phyloP scores from a whole-genome alignment of 2,888 invertebrate genomes.

The Allolobophora icterica region DNA sequence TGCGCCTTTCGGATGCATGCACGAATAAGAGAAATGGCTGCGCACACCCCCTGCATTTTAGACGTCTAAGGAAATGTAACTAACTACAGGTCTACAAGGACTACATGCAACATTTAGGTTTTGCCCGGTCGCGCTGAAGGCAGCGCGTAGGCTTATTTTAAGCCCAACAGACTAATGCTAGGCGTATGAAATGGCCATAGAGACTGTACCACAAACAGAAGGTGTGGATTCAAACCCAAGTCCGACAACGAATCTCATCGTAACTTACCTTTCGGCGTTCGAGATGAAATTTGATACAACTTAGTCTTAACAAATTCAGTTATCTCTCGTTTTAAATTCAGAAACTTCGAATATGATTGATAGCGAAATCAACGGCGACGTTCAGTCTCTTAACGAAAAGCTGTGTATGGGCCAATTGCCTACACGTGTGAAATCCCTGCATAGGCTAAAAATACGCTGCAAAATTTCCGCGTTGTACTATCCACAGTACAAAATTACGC shows the following conservation, averaged over 20 bases:
- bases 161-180: neutral
- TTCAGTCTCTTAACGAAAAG: neutral
- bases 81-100: too few species aligned
- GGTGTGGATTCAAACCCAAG: neutral
- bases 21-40: too few species aligned
- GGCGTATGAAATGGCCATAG: neutral
- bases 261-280: neutral
- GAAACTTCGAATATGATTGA: neutral
- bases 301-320: neutral
- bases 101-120: too few species aligned
- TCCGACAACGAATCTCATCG: neutral
- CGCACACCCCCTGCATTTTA: too few species aligned
- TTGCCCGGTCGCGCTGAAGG: too few species aligned
- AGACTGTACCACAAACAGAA: neutral
- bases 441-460: neutral
- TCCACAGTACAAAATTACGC: neutral
- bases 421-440: constrained; percentile 11
- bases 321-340: neutral
- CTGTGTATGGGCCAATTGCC: neutral
- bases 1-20: too few species aligned
- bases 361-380: neutral
- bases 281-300: neutral
- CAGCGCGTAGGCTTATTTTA: neutral
- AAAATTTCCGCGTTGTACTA: neutral
- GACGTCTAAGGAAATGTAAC: too few species aligned